A percentile compares a stretch with the other conserved stretches of the same genome.
Evolutionary conservation across 37 sponge, comb jelly and placozoan genomes (phyloP).

Genomic region (Agelas oroides): DNA sequence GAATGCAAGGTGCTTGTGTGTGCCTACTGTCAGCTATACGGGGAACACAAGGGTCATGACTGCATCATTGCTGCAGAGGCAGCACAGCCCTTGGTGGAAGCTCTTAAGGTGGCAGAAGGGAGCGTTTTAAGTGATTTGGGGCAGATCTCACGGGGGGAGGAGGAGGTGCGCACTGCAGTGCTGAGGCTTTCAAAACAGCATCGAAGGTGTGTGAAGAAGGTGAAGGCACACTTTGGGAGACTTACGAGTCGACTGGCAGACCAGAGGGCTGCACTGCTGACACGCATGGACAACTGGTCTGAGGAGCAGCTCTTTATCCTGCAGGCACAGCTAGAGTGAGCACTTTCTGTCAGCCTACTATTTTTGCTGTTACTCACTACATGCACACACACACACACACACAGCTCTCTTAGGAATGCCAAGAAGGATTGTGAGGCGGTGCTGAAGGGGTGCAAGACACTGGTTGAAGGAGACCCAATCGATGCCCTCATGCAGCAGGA

Average conservation of each 20-base stretch:
- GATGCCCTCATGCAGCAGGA: slow-evolving; percentile 44
- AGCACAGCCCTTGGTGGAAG: slow-evolving; percentile 29
- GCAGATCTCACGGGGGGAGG: slow-evolving; percentile 6
- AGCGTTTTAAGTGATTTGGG: slow-evolving; percentile 1
- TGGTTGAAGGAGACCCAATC: slow-evolving; percentile 38
- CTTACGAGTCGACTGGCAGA: slow-evolving; percentile 9
- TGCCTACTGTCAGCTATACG: slow-evolving; percentile 73
- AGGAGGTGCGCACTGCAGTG: slow-evolving; percentile 17
- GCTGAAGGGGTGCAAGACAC: slow-evolving; percentile 24
- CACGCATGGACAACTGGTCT: slow-evolving; percentile 12
- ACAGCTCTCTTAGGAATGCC: slow-evolving; percentile 29
- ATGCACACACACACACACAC: too few species aligned
- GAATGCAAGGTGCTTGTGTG: slow-evolving; percentile 58
- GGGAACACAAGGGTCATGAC: slow-evolving; percentile 66
- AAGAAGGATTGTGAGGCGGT: slow-evolving; percentile 2
- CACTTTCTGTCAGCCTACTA: too few species aligned
- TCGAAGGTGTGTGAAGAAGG: slow-evolving; percentile 27
- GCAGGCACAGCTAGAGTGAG: slow-evolving; percentile 61
- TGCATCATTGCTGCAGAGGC: slow-evolving; percentile 48
- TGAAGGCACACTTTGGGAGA: slow-evolving; percentile 19
- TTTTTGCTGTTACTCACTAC: too few species aligned
- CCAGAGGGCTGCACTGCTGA: slow-evolving; percentile 25
- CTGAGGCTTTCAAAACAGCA: slow-evolving; percentile 13
- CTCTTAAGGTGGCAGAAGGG: slow-evolving; percentile 4
- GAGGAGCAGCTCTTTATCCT: slow-evolving; percentile 51